Percentiles rank a stretch among this genome's conserved stretches.
These are phyloP conservation scores for Neoarius graeffei DNA, from an alignment of 2,113 vertebrate genomes.

Conservation along the genomic window DNA sequence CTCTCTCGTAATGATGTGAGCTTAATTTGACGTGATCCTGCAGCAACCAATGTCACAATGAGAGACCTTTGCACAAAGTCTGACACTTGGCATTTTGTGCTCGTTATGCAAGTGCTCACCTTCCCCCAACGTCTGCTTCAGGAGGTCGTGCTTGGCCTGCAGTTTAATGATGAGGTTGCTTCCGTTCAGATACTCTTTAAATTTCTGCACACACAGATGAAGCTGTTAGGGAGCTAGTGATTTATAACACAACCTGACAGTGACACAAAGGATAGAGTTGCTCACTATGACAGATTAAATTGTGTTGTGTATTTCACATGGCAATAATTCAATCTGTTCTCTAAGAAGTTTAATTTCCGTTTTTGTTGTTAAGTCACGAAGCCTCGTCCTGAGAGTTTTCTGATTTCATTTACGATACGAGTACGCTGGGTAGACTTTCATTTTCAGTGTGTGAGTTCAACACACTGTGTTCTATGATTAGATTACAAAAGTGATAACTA, in stretches of 20 bases:
- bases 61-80: slow-evolving; percentile 21
- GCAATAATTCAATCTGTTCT: slow-evolving; percentile 49
- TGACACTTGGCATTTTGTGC: slow-evolving; percentile 21
- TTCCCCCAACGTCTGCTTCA: slow-evolving; percentile 97
- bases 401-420: slow-evolving; percentile 34
- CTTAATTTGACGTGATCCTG: slow-evolving; percentile 6
- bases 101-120: slow-evolving; percentile 74
- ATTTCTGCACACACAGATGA: slow-evolving; percentile 80
- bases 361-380: slow-evolving; percentile 24
- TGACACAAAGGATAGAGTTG: slow-evolving; percentile 8
- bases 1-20: neutral
- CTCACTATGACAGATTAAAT: slow-evolving; percentile 30
- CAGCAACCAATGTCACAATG: slow-evolving; percentile 24
- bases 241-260: slow-evolving; percentile 38
- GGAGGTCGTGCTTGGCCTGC: slow-evolving; percentile 95
- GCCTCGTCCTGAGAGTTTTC: slow-evolving; percentile 38
- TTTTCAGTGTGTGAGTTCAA: slow-evolving; percentile 9
- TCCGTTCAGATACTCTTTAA: slow-evolving; percentile 96
- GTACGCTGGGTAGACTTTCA: slow-evolving; percentile 15
- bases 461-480: slow-evolving; percentile 16
- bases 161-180: slow-evolving; percentile 98
- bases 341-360: slow-evolving; percentile 53
- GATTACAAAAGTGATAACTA: slow-evolving; percentile 40
- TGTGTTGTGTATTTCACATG: slow-evolving; percentile 27
- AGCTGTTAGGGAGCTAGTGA: slow-evolving; percentile 44